These are phyloP conservation scores for Lepidocyrtinus sp. DNA, from an alignment of 2,888 invertebrate genomes.

Conservation along the genomic window DNA sequence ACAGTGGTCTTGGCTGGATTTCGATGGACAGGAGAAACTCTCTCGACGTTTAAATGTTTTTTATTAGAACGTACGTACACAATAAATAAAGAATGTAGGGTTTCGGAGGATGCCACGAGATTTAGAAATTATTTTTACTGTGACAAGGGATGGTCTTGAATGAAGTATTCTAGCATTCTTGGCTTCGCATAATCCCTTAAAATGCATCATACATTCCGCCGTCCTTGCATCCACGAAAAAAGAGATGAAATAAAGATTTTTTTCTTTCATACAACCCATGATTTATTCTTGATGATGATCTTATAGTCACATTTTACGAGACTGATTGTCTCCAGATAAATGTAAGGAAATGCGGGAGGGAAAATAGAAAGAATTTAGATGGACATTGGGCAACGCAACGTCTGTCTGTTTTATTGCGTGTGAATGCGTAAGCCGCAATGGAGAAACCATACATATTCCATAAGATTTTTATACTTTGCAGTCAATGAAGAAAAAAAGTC, in stretches of 20 bases:
- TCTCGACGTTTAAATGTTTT: slow-evolving; percentile 10
- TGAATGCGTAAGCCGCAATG: slow-evolving; percentile 7
- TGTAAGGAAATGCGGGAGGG: background rate
- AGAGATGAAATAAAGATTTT: background rate
- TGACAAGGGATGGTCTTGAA: background rate
- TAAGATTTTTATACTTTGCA: no score
- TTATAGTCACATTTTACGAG: background rate
- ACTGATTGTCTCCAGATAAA: slow-evolving; percentile 7
- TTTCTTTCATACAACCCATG: background rate
- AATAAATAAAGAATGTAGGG: slow-evolving; percentile 13
- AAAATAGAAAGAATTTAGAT: no score
- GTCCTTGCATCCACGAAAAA: background rate
- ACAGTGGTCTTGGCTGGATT: slow-evolving; percentile 8
- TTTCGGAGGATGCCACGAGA: background rate
- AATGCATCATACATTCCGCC: background rate
- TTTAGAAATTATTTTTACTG: background rate
- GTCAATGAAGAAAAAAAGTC: no score
- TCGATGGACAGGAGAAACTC: slow-evolving; percentile 5
- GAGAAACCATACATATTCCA: no score
- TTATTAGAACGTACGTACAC: slow-evolving; percentile 3
- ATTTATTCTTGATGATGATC: slow-evolving; percentile 13
- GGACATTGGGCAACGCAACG: no score
- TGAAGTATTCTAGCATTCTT: background rate
- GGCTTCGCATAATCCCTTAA: background rate
- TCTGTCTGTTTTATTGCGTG: background rate